Base-by-base conservation (phyloP, 2,113 vertebrate genomes). In the Eidolon helvum region DNA sequence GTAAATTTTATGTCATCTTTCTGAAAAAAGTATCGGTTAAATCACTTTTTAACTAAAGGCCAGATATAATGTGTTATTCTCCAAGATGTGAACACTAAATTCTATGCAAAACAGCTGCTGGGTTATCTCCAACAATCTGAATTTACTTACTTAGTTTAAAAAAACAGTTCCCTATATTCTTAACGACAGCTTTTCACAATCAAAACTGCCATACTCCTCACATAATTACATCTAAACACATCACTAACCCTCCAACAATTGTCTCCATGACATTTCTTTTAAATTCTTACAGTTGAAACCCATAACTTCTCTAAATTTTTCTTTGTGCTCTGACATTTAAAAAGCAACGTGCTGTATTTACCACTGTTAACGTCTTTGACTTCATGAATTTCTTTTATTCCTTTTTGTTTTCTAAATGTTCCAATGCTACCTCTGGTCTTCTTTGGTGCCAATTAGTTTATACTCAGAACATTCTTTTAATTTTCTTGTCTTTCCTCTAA, bases 251-350 rank as follows among this genome's bases (percentile, higher is more conserved):
- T 94, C 43, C 50, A 80, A 83, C 33, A 91, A 80, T 74, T 77
- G 75, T 85, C 40, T 80, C 75, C 74, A 89, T 85, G 83, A 59
- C 84, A 4, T 93, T 97, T 89, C 72, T 94, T 94, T 77, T 63
- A 88, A 90, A 95, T 88, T 94, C 75, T 90, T 95, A 66, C 33
- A 55, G 40, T 69, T 80, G 91, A 95, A 98, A 80, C 10, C 57
- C 24, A 30, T 35, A 55, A 10, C 8, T 94, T 71, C 18, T 74
- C 75, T 74, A 35, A 88, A 15, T 48, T 28, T 6, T 22, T 45
- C 26, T 33, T 18, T 75, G 26, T 83, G 48, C 38, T 93, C 45
- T 33, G 28, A 88, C 48, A 83, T 26, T 91, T 97, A 11, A 3
- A 83, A 86, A 33, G 6, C 22, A 74, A 2, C 14, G 57, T 79